Conservation (phyloP, 2,888 invertebrate species). For the Chouioia cunea region DNA sequence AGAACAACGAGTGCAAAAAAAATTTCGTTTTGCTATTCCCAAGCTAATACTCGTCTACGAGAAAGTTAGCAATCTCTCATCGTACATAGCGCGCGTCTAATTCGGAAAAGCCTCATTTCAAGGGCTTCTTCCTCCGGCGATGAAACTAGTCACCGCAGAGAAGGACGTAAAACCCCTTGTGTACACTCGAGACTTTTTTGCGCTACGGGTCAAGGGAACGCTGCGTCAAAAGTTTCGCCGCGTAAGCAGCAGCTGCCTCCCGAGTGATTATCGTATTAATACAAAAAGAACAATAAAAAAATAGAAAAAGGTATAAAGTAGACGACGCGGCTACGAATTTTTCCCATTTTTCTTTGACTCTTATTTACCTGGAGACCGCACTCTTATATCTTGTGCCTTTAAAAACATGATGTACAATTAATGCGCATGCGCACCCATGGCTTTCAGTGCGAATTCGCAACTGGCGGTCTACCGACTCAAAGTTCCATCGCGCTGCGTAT, state of each 20-base stretch:
- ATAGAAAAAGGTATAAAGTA: slow-evolving; percentile 14
- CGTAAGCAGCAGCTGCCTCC: slow-evolving; percentile 5
- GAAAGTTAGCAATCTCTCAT: too few species aligned
- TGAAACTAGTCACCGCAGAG: slow-evolving; percentile 11
- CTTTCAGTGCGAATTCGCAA: slow-evolving; percentile 27
- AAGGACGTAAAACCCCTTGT: not conserved
- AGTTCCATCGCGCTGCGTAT: not conserved
- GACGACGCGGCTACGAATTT: slow-evolving; percentile 14
- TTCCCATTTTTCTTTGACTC: not conserved
- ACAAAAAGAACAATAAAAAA: not conserved
- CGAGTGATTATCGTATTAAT: slow-evolving; percentile 36
- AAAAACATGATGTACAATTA: slow-evolving; percentile 24
- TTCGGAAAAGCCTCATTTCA: not conserved
- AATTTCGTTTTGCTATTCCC: too few species aligned
- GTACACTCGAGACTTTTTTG: not conserved
- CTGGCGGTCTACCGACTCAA: slow-evolving; percentile 16
- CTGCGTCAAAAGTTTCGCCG: slow-evolving; percentile 27
- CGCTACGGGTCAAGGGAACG: slow-evolving; percentile 20
- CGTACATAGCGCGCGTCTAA: too few species aligned
- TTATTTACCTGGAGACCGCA: too few species aligned
- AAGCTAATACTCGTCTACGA: too few species aligned
- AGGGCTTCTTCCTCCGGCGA: not conserved
- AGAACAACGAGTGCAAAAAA: too few species aligned
- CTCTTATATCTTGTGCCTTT: slow-evolving; percentile 19
- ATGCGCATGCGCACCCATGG: slow-evolving; percentile 30